Percentiles rank a stretch among this genome's conserved stretches.
Conservation (phyloP, 2,113 vertebrate genomes). For the Sterrhoptilus dennistouni region DNA sequence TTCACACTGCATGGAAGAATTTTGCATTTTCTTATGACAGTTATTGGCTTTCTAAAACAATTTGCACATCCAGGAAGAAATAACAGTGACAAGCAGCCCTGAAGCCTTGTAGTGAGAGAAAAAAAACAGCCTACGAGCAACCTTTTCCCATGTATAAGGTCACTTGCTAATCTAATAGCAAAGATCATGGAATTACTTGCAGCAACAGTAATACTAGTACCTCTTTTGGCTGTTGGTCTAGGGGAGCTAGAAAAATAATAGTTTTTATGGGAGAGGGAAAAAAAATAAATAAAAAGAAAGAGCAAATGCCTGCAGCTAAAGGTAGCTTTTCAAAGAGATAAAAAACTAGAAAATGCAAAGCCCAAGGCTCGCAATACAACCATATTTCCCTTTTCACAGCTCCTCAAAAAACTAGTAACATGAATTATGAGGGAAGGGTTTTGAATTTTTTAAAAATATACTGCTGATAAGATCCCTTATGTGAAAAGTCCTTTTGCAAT, state of each 20-base stretch:
- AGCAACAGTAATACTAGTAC: background rate
- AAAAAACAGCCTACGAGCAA: background rate
- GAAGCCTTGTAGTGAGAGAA: background rate
- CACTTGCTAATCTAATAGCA: constrained; percentile 27
- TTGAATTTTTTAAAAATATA: background rate
- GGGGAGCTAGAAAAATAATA: background rate
- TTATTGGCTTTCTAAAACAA: background rate
- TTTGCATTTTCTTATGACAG: background rate
- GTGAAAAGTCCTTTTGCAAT: background rate
- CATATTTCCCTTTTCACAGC: background rate
- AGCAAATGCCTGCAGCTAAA: background rate
- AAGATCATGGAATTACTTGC: background rate
- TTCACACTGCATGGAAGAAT: background rate
- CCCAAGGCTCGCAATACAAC: background rate
- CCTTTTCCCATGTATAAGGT: background rate
- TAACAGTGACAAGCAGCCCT: background rate
- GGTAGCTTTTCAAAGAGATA: background rate
- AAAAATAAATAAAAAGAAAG: background rate
- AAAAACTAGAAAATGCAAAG: background rate
- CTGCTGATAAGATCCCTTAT: background rate
- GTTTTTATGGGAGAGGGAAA: background rate
- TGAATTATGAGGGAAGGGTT: background rate
- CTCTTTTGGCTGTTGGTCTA: background rate
- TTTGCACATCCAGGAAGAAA: background rate
- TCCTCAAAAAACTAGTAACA: background rate